These are phyloP conservation scores for Macaria liturata DNA, from an alignment of 2,888 invertebrate species.

Conservation along the genomic window DNA sequence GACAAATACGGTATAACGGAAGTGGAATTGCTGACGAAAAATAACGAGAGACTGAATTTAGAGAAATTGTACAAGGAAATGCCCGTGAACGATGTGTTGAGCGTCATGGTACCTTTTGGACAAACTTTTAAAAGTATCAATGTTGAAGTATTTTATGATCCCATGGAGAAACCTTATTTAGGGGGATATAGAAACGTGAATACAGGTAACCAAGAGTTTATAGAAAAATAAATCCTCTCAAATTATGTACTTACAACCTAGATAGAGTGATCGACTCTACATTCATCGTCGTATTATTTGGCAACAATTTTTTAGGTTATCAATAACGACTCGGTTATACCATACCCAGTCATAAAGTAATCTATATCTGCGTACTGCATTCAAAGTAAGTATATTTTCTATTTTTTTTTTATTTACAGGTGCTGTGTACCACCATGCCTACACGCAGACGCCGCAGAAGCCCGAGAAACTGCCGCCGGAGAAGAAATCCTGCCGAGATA, in stretches of 20 bases:
- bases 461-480: slow-evolving; percentile 77
- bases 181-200: slow-evolving; percentile 91
- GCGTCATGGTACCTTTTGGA: slow-evolving; percentile 70
- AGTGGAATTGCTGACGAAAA: slow-evolving; percentile 69
- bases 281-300: no score
- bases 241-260: background rate
- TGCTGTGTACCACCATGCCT: slow-evolving; percentile 90
- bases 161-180: slow-evolving; percentile 88
- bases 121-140: slow-evolving; percentile 65
- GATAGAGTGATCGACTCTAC: background rate
- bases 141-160: slow-evolving; percentile 74
- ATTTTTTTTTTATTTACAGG: slow-evolving; percentile 52
- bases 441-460: slow-evolving; percentile 90
- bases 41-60: slow-evolving; percentile 64
- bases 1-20: slow-evolving; percentile 77
- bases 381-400: background rate
- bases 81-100: slow-evolving; percentile 70
- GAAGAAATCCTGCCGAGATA: slow-evolving; percentile 82
- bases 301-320: background rate
- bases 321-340: background rate
- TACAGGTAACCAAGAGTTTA: slow-evolving; percentile 72
- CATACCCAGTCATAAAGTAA: background rate
- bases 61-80: slow-evolving; percentile 72
- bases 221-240: no score
- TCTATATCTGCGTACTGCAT: background rate